Evolutionary conservation across 2,797 vertebrate species (phyloP).

Genomic region (Ctenopoma kingsleyae): DNA sequence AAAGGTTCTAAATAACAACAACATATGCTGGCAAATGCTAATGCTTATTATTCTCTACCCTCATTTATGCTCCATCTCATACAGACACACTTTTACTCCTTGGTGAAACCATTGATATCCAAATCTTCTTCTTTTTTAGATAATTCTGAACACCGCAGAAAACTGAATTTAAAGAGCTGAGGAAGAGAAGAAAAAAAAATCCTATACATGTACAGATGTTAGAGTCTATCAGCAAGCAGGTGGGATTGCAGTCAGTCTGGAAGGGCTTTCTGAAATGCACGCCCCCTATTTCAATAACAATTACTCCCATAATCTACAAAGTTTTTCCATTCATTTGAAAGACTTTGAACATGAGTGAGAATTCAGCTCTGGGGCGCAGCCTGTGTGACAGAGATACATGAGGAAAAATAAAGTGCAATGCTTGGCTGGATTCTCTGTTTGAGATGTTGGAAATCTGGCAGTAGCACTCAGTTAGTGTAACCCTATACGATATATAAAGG

Average conservation of each 20-base stretch:
- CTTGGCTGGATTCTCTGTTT: constrained; percentile 39
- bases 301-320: constrained; percentile 51
- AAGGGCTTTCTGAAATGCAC: constrained; percentile 24
- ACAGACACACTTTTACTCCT: constrained; percentile 14
- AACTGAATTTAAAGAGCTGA: constrained; percentile 25
- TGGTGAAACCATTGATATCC: constrained; percentile 45
- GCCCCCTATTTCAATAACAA: constrained; percentile 31
- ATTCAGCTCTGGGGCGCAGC: constrained; percentile 42
- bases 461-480: constrained; percentile 35
- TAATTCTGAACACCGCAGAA: constrained; percentile 29
- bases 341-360: constrained; percentile 25
- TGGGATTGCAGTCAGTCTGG: constrained; percentile 31
- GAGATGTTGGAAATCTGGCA: constrained; percentile 35
- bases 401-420: constrained; percentile 26
- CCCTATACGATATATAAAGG: constrained; percentile 20
- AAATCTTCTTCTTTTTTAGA: constrained; percentile 50
- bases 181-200: neutral
- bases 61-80: constrained; percentile 13
- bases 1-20: constrained; percentile 17
- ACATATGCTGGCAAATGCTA: constrained; percentile 13
- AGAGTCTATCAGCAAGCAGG: constrained; percentile 52
- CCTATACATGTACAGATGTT: constrained; percentile 11
- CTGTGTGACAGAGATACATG: constrained; percentile 53
- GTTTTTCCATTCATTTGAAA: constrained; percentile 40
- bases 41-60: neutral